Conservation (phyloP, 2,113 vertebrate species). For the Hippopotamus amphibius region DNA sequence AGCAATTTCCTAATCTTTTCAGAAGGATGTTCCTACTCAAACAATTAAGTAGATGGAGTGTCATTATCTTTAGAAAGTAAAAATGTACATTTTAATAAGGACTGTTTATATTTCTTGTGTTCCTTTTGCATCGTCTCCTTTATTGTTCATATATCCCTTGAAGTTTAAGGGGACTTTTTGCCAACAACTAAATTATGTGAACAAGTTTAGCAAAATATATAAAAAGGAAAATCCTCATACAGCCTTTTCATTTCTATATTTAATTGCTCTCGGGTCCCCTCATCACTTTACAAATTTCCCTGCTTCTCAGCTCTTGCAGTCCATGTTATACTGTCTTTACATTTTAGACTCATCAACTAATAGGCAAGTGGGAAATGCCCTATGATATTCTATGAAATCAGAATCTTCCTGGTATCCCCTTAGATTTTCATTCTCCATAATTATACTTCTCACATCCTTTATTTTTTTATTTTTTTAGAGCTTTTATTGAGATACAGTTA, state of each 20-base stretch:
- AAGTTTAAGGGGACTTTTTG: background rate
- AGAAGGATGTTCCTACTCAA: background rate
- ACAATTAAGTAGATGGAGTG: conserved; percentile 19
- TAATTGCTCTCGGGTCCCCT: background rate
- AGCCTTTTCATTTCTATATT: background rate
- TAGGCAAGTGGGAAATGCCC: background rate
- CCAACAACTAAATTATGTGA: background rate
- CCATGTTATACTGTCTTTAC: background rate
- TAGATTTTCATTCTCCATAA: background rate
- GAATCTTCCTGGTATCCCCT: background rate
- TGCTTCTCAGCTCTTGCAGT: background rate
- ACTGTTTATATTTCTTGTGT: background rate
- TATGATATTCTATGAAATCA: background rate
- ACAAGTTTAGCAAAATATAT: background rate
- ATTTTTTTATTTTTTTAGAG: background rate
- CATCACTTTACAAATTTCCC: background rate
- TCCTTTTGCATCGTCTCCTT: conserved; percentile 2
- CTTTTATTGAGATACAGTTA: too few relatives aligned
- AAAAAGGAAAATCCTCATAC: background rate
- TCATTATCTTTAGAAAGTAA: conserved; percentile 49
- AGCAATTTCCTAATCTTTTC: conserved; percentile 67
- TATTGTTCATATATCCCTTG: background rate
- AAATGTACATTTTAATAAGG: background rate
- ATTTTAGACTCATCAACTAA: background rate
- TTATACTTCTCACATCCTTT: background rate